Evolutionary conservation across 2,888 invertebrate genomes (phyloP).

Genomic region (Andrena haemorrhoa): DNA sequence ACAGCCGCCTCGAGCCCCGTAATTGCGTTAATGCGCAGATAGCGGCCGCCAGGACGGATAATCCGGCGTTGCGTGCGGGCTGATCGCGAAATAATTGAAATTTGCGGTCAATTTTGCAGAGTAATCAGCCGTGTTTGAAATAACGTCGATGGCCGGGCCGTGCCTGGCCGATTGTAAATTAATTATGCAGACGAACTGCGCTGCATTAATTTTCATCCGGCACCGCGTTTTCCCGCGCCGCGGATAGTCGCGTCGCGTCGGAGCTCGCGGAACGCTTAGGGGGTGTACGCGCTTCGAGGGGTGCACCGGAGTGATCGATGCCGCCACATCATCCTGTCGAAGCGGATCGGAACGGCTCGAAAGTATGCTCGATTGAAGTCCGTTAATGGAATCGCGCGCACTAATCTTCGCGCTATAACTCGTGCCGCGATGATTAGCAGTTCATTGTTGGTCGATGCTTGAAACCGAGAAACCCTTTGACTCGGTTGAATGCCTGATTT

Average conservation of each 20-base stretch:
- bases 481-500: background rate
- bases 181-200: conserved; percentile 81
- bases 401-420: conserved; percentile 30
- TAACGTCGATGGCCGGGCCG: conserved; percentile 78
- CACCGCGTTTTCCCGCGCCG: conserved; percentile 13
- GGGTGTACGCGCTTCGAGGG: background rate
- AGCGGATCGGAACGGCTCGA: background rate
- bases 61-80: conserved; percentile 42
- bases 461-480: background rate
- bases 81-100: conserved; percentile 82
- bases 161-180: conserved; percentile 74
- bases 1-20: conserved; percentile 35
- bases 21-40: conserved; percentile 72
- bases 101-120: conserved; percentile 82
- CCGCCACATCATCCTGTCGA: background rate
- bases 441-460: conserved; percentile 6
- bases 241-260: conserved; percentile 6
- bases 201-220: conserved; percentile 78
- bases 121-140: conserved; percentile 82
- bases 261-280: background rate
- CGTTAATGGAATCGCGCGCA: conserved; percentile 40
- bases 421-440: conserved; percentile 13
- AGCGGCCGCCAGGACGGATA: conserved; percentile 47
- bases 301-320: conserved; percentile 31
- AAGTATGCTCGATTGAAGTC: conserved; percentile 46